Base-by-base conservation (phyloP, 2,797 vertebrate species). In the Loris lydekkerianus region DNA sequence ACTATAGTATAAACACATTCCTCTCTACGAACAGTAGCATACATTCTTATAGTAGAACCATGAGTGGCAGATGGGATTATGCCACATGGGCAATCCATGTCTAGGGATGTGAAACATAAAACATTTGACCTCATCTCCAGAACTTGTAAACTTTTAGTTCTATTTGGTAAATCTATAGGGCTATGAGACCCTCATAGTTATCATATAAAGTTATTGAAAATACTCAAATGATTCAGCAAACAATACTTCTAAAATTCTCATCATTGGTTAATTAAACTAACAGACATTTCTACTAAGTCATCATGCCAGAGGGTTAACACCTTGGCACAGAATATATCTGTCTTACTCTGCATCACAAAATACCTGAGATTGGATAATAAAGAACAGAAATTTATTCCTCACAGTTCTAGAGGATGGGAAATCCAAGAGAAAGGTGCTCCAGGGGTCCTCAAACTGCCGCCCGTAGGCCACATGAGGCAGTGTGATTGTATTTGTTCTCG, bases 181-280 rank as follows among this genome's bases (percentile, higher is more conserved):
- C 20, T 53, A 1, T 10, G 25, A 91, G 10, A 86, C 4, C 3
- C 5, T 89, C 11, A 49, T 49, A 49, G 46, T 49, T 49, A 40
- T 40, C 40, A 49, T 49, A 49, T 49, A 49, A 49, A 49, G 46
- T 76, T 82, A 91, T 7, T 61, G 17, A 89, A 82, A 72, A 81
- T 61, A 84, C 49, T 25, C 18, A 72, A 77, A 77, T 2, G 2
- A 67, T 27, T 86, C 25, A 67, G 37, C 49, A 90, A 46, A 4
- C 0, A 56, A 27, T 27, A 61, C 40, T 95, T 2, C 23, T 10
- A 34, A 80, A 49, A 56, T 67, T 21, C n/a, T 69, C 6, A 43
- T 89, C 40, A 40, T 27, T 76, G 34, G 65, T 49, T 85, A 87
- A 49, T 86, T 10, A 93, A 89, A 85, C 87, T n/a, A 20, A 83